These are phyloP conservation scores for Protomyctophum bolini DNA, from an alignment of 2,113 vertebrate species.

Conservation along the genomic window DNA sequence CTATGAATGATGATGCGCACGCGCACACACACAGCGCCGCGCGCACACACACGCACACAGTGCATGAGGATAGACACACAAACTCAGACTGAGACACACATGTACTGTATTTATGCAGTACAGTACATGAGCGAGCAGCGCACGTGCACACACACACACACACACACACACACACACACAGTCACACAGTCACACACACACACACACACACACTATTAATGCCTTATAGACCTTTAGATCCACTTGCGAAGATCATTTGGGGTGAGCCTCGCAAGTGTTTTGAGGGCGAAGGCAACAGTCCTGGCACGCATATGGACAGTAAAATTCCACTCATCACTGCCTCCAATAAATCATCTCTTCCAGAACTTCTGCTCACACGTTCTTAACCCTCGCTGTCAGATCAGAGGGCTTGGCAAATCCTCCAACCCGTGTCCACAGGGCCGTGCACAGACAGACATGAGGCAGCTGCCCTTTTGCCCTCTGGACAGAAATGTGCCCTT, in stretches of 20 bases:
- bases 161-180: conserved; percentile 10
- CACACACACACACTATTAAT: neutral
- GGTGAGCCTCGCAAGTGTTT: conserved; percentile 50
- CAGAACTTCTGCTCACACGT: conserved; percentile 62
- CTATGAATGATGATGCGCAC: too few species aligned
- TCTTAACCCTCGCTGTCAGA: conserved; percentile 54
- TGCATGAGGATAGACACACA: too few species aligned
- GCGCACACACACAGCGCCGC: neutral
- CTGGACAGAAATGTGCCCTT: too few species aligned
- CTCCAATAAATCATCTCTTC: conserved; percentile 69
- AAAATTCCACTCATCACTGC: conserved; percentile 63
- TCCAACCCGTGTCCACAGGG: conserved; percentile 6
- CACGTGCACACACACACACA: conserved; percentile 1
- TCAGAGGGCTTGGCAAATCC: conserved; percentile 52
- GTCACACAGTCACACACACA: conserved; percentile 17
- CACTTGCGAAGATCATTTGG: conserved; percentile 55
- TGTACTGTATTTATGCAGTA: too few species aligned
- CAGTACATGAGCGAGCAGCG: too few species aligned
- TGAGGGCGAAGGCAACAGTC: conserved; percentile 35
- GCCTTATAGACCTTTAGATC: conserved; percentile 29
- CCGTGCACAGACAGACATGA: too few species aligned
- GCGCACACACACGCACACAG: neutral
- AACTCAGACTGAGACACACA: too few species aligned
- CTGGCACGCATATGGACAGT: conserved; percentile 61
- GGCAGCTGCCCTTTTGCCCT: too few species aligned